Evolutionary conservation across 2,888 invertebrate species (phyloP), one percentile per base, ranked within the genome.

Genomic region (Yponomeuta malinellus): DNA sequence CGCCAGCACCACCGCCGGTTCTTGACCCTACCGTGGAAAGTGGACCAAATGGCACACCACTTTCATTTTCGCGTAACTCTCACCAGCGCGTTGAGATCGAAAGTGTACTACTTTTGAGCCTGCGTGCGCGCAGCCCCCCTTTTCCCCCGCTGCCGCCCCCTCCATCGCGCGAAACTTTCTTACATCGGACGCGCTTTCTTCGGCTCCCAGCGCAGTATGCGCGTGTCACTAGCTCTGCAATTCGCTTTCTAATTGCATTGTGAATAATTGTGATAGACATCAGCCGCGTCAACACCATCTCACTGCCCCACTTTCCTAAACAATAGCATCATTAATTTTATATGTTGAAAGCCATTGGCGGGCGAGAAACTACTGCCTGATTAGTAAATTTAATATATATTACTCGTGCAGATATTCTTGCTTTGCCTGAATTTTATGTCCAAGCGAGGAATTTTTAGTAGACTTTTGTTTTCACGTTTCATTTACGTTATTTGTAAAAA

Each of bases 21-120:
- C 83, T 89, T 86, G 88, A 89, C 89, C 92, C 83, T 83, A 77
- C 74, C 82, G 83, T 88, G 88, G 90, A 91, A 91, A 92, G 91
- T 91, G 85, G 87, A 90, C 85, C 89, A 89, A 87, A 90, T 90
- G 87, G 88, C 92, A 88, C 79, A 93, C 88, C 86, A 94, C 93
- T 92, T 94, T 93, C 94, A 91, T 93, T 93, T 93, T 93, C 93
- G 89, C 90, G 90, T 92, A 93, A 93, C 93, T 93, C 91, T 91
- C 89, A 90, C 90, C 83, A 78, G 78, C 81, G 87, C 84, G 86
- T 86, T 77, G 88, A 90, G 88, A 92, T 89, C 86, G 92, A 91
- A 90, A 90, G 91, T 92, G 91, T 90, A 88, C 90, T 83, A 92
- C 92, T 89, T 90, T 83, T 77, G 83, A 81, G 77, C 81, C 84